phyloP scores from a whole-genome alignment of 2,888 invertebrate genomes.

The Megaustenia siamemsis region DNA sequence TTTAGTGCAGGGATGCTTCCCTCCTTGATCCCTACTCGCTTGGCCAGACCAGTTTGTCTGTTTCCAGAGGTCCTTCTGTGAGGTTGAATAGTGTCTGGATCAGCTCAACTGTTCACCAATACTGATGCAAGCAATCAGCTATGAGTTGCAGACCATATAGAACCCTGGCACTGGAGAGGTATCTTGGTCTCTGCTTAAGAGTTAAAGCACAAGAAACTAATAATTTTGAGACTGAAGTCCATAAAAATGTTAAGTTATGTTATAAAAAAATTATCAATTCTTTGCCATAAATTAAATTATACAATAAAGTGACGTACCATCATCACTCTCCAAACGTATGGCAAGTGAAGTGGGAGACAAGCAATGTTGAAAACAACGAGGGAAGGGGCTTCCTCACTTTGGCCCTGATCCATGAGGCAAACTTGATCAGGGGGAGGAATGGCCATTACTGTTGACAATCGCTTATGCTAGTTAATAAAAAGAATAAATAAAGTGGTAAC shows the following conservation, averaged over 20 bases:
- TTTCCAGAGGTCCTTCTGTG: too few relatives aligned
- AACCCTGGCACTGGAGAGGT: too few relatives aligned
- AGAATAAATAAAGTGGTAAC: background rate
- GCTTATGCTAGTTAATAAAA: background rate
- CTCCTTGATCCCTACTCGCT: too few relatives aligned
- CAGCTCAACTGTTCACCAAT: too few relatives aligned
- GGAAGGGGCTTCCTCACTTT: conserved; percentile 46
- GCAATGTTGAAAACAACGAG: conserved; percentile 48
- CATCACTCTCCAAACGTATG: conserved; percentile 46
- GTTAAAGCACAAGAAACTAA: too few relatives aligned
- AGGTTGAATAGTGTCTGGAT: too few relatives aligned
- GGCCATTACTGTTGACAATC: conserved; percentile 32
- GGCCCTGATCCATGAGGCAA: conserved; percentile 45
- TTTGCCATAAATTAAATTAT: background rate
- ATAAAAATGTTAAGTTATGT: background rate
- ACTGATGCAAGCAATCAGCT: too few relatives aligned
- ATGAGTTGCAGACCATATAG: too few relatives aligned
- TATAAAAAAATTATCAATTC: background rate
- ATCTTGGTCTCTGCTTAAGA: too few relatives aligned
- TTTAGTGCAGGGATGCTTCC: too few relatives aligned
- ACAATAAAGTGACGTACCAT: conserved; percentile 41
- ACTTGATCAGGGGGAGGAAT: conserved; percentile 51
- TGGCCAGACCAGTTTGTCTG: too few relatives aligned
- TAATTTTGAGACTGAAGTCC: too few relatives aligned
- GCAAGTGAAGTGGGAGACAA: conserved; percentile 50